These are phyloP conservation scores for Augiades crinisus DNA, from an alignment of 2,888 invertebrate species.

Conservation along the genomic window DNA sequence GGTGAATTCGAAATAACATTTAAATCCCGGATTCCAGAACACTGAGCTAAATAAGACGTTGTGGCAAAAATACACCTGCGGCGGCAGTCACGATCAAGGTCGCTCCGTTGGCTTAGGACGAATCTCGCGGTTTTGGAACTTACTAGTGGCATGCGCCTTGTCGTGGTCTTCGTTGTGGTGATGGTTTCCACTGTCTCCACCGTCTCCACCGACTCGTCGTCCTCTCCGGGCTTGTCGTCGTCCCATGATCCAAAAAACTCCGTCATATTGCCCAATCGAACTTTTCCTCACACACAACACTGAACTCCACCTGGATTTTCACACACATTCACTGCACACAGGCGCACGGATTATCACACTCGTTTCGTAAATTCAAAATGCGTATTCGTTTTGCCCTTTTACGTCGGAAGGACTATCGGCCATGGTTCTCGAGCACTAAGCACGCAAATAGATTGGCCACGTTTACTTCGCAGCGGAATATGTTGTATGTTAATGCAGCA, in stretches of 20 bases:
- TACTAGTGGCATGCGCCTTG: slow-evolving; percentile 54
- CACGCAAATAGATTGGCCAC: slow-evolving; percentile 26
- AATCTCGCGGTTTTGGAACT: slow-evolving; percentile 39
- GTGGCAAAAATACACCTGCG: slow-evolving; percentile 50
- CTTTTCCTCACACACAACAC: slow-evolving; percentile 56
- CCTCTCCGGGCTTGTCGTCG: slow-evolving; percentile 45
- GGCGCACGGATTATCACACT: slow-evolving; percentile 42
- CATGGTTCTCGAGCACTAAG: slow-evolving; percentile 39
- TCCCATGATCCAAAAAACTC: slow-evolving; percentile 75
- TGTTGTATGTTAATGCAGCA: slow-evolving; percentile 47
- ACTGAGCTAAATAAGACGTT: slow-evolving; percentile 45
- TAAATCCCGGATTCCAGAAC: slow-evolving; percentile 41
- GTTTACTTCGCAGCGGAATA: slow-evolving; percentile 22
- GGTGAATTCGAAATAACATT: slow-evolving; percentile 38
- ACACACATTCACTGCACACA: slow-evolving; percentile 66
- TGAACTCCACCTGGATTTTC: slow-evolving; percentile 48
- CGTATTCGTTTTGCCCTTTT: slow-evolving; percentile 44
- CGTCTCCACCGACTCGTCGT: slow-evolving; percentile 47
- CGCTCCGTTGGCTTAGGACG: slow-evolving; percentile 24
- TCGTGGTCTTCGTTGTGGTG: slow-evolving; percentile 68
- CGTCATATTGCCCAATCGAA: slow-evolving; percentile 58
- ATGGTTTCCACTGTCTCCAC: slow-evolving; percentile 66
- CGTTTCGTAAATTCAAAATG: slow-evolving; percentile 37
- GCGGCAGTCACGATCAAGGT: slow-evolving; percentile 51
- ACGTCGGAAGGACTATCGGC: slow-evolving; percentile 45